Conservation (phyloP, 2,888 invertebrate genomes). For the Dione juno region DNA sequence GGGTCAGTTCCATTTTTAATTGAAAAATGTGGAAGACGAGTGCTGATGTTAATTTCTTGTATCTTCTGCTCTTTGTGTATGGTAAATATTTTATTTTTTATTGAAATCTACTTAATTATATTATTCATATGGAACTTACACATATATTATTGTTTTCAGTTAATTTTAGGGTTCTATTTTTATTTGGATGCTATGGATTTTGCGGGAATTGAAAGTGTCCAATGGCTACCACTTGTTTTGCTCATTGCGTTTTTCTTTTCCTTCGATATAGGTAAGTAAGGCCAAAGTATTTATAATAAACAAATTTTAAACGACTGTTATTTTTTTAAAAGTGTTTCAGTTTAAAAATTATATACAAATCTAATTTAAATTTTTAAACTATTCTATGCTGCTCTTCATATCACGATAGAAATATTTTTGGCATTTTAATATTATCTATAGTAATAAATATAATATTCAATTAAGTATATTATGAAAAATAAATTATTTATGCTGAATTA, state of each 20-base stretch:
- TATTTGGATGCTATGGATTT: slow-evolving; percentile 48
- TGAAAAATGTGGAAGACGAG: slow-evolving; percentile 41
- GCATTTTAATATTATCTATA: no score
- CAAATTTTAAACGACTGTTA: background rate
- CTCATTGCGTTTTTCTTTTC: slow-evolving; percentile 56
- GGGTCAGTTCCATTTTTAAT: slow-evolving; percentile 37
- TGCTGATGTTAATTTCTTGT: slow-evolving; percentile 37
- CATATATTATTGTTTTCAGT: slow-evolving; percentile 38
- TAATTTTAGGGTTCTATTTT: slow-evolving; percentile 56
- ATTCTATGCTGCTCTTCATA: no score
- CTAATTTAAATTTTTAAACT: no score
- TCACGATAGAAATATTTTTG: no score
- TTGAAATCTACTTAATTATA: background rate
- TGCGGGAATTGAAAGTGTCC: slow-evolving; percentile 42
- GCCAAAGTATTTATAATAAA: background rate
- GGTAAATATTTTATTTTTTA: slow-evolving; percentile 31
- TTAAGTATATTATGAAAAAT: no score
- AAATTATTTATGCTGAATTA: no score
- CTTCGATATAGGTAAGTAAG: slow-evolving; percentile 58
- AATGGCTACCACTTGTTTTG: slow-evolving; percentile 57
- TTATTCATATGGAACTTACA: no score
- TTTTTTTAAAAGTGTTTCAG: no score
- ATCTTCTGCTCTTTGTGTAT: slow-evolving; percentile 38
- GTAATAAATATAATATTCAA: no score
- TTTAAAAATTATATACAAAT: no score